A percentile compares a stretch with the other conserved stretches of the same genome.
Evolutionary conservation across 2,797 vertebrate species (phyloP).

Genomic region (Malurus splendens): DNA sequence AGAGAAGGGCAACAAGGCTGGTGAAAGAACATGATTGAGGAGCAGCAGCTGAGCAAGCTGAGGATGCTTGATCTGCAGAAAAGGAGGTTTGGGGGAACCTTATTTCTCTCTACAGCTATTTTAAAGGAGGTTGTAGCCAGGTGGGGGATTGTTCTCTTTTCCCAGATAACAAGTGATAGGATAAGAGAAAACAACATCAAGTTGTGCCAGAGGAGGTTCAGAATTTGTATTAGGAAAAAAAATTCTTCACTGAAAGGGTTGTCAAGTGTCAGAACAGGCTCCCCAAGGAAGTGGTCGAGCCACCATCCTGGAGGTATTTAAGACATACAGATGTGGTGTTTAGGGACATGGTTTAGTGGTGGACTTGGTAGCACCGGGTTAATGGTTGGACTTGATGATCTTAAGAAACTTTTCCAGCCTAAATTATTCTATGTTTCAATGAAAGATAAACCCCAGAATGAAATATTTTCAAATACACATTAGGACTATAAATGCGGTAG

Average conservation of each 20-base stretch:
- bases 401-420: not conserved
- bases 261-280: not conserved
- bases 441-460: not conserved
- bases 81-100: fast-evolving
- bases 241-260: not conserved
- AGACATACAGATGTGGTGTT: not conserved
- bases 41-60: not conserved
- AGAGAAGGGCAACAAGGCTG: not conserved
- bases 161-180: not conserved
- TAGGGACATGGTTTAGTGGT: not conserved
- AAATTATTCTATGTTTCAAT: not conserved
- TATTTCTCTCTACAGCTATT: not conserved
- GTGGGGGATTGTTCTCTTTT: not conserved
- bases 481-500: not conserved
- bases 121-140: not conserved
- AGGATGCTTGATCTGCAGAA: not conserved
- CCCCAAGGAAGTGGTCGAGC: fast-evolving
- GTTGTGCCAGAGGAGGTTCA: not conserved
- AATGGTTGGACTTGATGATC: not conserved
- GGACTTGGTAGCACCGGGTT: not conserved
- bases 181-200: not conserved
- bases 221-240: not conserved
- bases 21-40: not conserved
- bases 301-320: not conserved
- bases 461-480: not conserved